Evolutionary conservation across 2,113 vertebrate genomes (phyloP), one percentile per base, ranked within the genome.

Genomic region (Strix uralensis): DNA sequence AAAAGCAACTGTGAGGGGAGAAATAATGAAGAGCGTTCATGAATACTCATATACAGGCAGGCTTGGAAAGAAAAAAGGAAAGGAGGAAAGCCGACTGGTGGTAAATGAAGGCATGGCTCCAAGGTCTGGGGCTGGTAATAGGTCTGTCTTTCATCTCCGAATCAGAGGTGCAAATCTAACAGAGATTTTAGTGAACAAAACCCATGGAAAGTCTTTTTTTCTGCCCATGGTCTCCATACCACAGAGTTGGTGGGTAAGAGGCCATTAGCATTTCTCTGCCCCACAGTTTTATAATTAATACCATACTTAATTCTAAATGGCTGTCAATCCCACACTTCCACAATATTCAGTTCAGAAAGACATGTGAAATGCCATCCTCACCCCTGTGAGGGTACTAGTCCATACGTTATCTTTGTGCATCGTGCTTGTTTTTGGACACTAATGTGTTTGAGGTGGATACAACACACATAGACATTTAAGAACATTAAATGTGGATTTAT

Each of bases 1-100:
- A 96, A 96, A 96, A 88, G 63, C 95, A 95, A 97, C 97, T 93
- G 95, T 92, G 92, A 91, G 71, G 96, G 91, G 93, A 91, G 79
- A 97, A 96, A 93, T 92, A 94, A 96, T 90, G 88, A 85, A 77
- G 85, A 95, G 51, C 2, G 2, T 96, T 94, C 89, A 71, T 91
- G 96, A 96, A 92, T 93, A 87, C 92, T 86, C 54, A 81, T 87
- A 66, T 66, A 36, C 59, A 95, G 89, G 42, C 63, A 58, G 3
- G 9, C 46, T 66, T 73, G 89, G 86, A 70, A 86, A 63, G 66
- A 36, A 47, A 65, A 66, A 89, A 66, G 70, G n/a, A 91, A 78
- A 90, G 59, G 47, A 88, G 93, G 75, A 91, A 94, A 96, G 90
- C 55, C 3, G 19, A 73, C 87, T 95, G 93, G 89, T 96, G 95